Conservation (phyloP, 2,888 invertebrate species). For the Microctonus brassicae region DNA sequence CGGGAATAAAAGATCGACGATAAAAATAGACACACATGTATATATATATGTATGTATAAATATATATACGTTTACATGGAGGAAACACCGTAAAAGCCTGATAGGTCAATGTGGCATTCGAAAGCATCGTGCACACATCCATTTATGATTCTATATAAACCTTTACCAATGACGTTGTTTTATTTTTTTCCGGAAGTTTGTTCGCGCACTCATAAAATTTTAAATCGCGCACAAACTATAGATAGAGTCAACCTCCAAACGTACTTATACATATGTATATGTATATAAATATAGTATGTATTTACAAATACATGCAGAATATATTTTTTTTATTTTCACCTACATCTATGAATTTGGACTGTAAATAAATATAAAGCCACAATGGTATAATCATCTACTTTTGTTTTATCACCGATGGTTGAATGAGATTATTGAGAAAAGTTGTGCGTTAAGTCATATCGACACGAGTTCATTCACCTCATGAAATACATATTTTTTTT, state of each 20-base stretch:
- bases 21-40: conserved; percentile 12
- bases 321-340: too few relatives aligned
- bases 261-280: not conserved
- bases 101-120: conserved; percentile 27
- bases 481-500: not conserved
- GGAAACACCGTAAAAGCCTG: not conserved
- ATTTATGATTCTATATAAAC: conserved; percentile 18
- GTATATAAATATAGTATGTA: not conserved
- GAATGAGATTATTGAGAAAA: conserved; percentile 12
- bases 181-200: conserved; percentile 15
- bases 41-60: too few relatives aligned
- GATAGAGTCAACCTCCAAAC: conserved; percentile 9
- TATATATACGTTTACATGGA: too few relatives aligned
- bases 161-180: not conserved
- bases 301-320: not conserved
- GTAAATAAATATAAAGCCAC: not conserved
- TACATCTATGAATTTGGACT: not conserved
- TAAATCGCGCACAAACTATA: conserved; percentile 6
- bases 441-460: conserved; percentile 1
- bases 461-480: conserved; percentile 4
- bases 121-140: conserved; percentile 9
- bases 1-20: conserved; percentile 2
- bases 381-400: not conserved
- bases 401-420: conserved; percentile 19
- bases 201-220: conserved; percentile 18